Conservation (phyloP, 2,113 vertebrate species). For the Stegastes partitus region DNA sequence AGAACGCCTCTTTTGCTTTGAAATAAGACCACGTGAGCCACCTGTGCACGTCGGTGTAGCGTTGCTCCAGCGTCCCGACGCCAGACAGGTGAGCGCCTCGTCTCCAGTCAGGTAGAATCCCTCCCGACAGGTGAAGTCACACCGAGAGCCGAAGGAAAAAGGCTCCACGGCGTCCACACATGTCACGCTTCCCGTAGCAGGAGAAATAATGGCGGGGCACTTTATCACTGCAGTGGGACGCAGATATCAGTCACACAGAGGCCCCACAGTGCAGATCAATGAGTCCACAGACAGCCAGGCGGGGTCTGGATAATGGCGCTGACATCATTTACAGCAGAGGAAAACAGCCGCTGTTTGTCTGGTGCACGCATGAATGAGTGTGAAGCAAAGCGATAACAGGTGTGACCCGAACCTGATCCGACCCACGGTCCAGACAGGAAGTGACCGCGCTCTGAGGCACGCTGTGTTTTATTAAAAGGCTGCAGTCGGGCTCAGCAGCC, state of each 20-base stretch:
- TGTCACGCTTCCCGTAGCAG: constrained; percentile 51
- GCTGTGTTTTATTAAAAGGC: not conserved
- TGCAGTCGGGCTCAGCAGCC: not conserved
- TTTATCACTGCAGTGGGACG: constrained; percentile 52
- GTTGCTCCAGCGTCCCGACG: constrained; percentile 66
- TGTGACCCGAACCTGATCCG: constrained; percentile 19
- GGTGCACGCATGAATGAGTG: constrained; percentile 44
- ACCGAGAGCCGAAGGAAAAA: constrained; percentile 67
- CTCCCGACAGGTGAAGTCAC: constrained; percentile 76
- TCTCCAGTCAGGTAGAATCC: constrained; percentile 72
- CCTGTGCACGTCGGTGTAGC: constrained; percentile 56
- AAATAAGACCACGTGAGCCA: constrained; percentile 16
- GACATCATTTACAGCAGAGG: constrained; percentile 41
- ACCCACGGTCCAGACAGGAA: constrained; percentile 43
- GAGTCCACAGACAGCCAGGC: not conserved
- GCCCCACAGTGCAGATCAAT: not conserved
- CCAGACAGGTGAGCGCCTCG: constrained; percentile 53
- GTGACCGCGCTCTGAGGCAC: constrained; percentile 6
- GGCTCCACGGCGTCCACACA: constrained; percentile 58
- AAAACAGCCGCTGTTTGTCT: constrained; percentile 52
- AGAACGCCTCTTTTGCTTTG: not conserved
- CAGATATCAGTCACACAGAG: constrained; percentile 24
- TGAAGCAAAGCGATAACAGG: constrained; percentile 46
- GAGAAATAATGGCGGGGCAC: constrained; percentile 50
- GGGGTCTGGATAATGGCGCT: constrained; percentile 28